Evolutionary conservation across 1,140 invertebrate genomes (phyloP).

Genomic region (Phthorimaea operculella): DNA sequence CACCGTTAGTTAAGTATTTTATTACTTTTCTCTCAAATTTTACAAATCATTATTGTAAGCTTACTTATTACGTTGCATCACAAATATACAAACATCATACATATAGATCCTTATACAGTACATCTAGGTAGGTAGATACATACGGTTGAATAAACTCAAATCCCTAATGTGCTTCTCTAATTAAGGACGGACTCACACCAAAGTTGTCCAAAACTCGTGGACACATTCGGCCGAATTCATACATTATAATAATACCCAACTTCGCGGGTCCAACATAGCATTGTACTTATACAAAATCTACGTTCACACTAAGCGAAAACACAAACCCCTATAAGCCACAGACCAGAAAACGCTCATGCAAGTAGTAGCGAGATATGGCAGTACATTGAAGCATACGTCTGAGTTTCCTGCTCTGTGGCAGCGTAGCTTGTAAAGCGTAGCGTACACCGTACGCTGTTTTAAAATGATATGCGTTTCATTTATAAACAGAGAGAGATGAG

Average conservation of each 20-base stretch:
- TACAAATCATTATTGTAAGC: too few relatives aligned
- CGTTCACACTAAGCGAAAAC: slow-evolving; percentile 16
- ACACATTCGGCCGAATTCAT: slow-evolving; percentile 16
- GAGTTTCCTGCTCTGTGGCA: slow-evolving; percentile 16
- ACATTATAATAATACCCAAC: slow-evolving; percentile 36
- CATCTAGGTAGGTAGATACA: too few relatives aligned
- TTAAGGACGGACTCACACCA: slow-evolving; percentile 22
- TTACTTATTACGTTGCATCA: too few relatives aligned
- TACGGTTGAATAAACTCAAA: slow-evolving; percentile 10
- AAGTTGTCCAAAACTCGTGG: slow-evolving; percentile 26
- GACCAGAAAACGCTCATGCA: slow-evolving; percentile 10
- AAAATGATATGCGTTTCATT: slow-evolving; percentile 64
- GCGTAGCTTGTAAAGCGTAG: slow-evolving; percentile 12
- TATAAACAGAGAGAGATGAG: slow-evolving; percentile 56
- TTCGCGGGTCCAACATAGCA: slow-evolving; percentile 26
- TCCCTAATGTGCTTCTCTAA: slow-evolving; percentile 27
- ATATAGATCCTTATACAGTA: too few relatives aligned
- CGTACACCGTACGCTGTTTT: slow-evolving; percentile 40
- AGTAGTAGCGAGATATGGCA: background rate
- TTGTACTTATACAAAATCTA: slow-evolving; percentile 24
- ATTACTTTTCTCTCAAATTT: too few relatives aligned
- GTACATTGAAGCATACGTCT: background rate
- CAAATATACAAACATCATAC: too few relatives aligned
- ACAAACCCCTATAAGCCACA: slow-evolving; percentile 15
- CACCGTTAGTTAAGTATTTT: too few relatives aligned